Percentiles rank a stretch among this genome's conserved stretches.
Evolutionary conservation across 2,113 vertebrate species (phyloP).

Genomic region (Pterocles gutturalis): DNA sequence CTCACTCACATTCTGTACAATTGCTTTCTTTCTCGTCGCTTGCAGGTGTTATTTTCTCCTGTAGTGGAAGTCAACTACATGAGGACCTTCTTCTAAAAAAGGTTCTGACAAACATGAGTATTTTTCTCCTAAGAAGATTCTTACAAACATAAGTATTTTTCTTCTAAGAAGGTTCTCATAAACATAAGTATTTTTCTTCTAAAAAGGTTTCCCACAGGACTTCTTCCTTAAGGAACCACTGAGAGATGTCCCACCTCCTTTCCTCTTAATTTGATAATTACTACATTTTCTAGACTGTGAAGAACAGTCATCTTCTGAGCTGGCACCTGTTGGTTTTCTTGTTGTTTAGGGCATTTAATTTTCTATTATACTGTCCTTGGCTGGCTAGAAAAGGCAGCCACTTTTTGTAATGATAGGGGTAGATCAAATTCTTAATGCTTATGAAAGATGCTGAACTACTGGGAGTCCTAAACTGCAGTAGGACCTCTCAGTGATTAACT

Average conservation of each 20-base stretch:
- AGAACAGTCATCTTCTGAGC: not conserved
- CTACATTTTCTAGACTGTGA: not conserved
- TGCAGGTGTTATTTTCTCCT: too few relatives aligned
- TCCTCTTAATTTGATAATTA: not conserved
- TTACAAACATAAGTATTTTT: too few relatives aligned
- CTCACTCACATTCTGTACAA: too few relatives aligned
- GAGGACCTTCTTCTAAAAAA: too few relatives aligned
- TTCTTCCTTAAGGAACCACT: not conserved
- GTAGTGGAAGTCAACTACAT: too few relatives aligned
- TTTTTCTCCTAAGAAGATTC: too few relatives aligned
- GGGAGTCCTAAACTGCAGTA: not conserved
- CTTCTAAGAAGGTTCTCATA: too few relatives aligned
- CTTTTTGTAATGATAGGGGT: not conserved
- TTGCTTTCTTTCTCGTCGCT: too few relatives aligned
- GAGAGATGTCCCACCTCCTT: accelerated
- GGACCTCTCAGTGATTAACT: not conserved
- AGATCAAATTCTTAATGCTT: not conserved
- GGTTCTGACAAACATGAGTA: too few relatives aligned
- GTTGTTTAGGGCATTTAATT: not conserved
- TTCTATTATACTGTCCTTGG: not conserved
- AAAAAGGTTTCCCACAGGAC: too few relatives aligned
- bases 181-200: too few relatives aligned
- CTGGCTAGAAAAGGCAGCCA: too few relatives aligned
- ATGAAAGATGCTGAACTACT: not conserved
- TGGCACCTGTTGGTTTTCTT: not conserved